Conservation (phyloP, 1,140 invertebrate species). For the Phenacoccus solenopsis region DNA sequence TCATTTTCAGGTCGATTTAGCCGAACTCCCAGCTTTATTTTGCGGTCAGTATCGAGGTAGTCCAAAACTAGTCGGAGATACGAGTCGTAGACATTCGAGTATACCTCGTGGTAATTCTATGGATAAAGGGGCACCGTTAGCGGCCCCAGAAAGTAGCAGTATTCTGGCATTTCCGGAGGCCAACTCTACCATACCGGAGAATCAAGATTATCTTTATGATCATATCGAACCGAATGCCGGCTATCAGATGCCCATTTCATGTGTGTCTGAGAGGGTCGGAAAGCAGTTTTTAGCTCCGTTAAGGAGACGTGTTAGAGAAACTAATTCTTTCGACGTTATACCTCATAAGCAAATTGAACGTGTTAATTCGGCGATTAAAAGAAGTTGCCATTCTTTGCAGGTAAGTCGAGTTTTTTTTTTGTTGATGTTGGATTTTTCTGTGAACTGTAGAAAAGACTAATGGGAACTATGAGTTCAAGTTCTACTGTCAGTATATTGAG, state of each 20-base stretch:
- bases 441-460: no score
- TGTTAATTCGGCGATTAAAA: slow-evolving; percentile 18
- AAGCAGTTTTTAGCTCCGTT: slow-evolving; percentile 10
- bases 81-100: slow-evolving; percentile 42
- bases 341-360: slow-evolving; percentile 24
- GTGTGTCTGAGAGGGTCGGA: no score
- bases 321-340: slow-evolving; percentile 27
- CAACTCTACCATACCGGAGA: slow-evolving; percentile 4
- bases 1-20: slow-evolving; percentile 52
- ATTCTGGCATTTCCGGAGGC: slow-evolving; percentile 18
- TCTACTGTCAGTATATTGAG: no score
- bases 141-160: slow-evolving; percentile 22
- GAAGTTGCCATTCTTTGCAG: slow-evolving; percentile 23
- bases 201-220: slow-evolving; percentile 11
- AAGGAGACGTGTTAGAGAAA: slow-evolving; percentile 21
- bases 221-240: background rate
- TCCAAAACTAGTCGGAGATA: slow-evolving; percentile 46
- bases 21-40: slow-evolving; percentile 56
- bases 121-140: slow-evolving; percentile 26
- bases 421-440: no score
- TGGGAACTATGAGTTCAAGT: no score
- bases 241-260: background rate
- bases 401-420: no score
- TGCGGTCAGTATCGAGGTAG: slow-evolving; percentile 64
- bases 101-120: slow-evolving; percentile 37